These are phyloP conservation scores for Procavia capensis DNA, from an alignment of 2,113 vertebrate species.

Conservation along the genomic window DNA sequence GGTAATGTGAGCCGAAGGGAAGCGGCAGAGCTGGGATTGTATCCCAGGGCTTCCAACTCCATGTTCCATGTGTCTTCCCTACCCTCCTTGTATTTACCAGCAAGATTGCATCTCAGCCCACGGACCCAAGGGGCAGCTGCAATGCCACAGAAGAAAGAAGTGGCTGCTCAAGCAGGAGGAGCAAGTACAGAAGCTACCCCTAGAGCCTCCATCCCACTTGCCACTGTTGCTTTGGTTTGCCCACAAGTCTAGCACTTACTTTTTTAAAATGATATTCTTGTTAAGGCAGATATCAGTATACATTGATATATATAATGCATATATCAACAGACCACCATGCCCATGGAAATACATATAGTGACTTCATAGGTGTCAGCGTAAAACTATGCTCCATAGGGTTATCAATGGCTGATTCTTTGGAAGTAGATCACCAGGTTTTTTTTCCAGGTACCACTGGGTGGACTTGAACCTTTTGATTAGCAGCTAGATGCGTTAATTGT, in stretches of 20 bases:
- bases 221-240: background rate
- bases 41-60: background rate
- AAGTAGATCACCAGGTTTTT: background rate
- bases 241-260: background rate
- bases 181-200: background rate
- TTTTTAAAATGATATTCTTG: background rate
- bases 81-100: background rate
- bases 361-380: background rate
- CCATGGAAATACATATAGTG: background rate
- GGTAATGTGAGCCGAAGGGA: no score
- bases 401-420: background rate
- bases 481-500: background rate
- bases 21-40: background rate
- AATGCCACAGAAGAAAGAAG: background rate
- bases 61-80: background rate
- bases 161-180: background rate
- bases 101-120: background rate
- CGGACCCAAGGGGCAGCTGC: background rate
- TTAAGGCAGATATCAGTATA: background rate
- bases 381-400: background rate
- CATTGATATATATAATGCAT: no score
- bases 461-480: background rate
- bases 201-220: background rate
- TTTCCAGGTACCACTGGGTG: background rate
- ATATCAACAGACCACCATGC: no score